Evolutionary conservation across 2,888 invertebrate species (phyloP).

Genomic region (Nemapogon koenigi): DNA sequence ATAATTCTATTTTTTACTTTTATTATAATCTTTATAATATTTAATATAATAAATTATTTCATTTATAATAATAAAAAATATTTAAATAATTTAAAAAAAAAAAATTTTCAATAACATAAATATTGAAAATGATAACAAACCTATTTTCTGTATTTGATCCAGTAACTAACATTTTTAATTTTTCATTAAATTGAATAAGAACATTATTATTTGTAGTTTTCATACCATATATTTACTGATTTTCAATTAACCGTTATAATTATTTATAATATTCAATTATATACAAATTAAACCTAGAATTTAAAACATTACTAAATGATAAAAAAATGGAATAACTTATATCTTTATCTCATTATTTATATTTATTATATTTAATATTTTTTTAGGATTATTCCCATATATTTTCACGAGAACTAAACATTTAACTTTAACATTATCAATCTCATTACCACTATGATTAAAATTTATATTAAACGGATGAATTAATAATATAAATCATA

Average conservation of each 20-base stretch:
- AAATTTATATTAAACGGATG: slow-evolving; percentile 71
- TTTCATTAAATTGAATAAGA: slow-evolving; percentile 68
- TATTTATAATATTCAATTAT: slow-evolving; percentile 54
- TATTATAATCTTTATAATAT: slow-evolving; percentile 40
- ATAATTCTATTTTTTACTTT: slow-evolving; percentile 30
- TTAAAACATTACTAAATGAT: slow-evolving; percentile 61
- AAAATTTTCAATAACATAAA: slow-evolving; percentile 64
- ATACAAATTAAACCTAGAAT: slow-evolving; percentile 57
- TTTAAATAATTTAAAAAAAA: slow-evolving; percentile 70
- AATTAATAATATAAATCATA: slow-evolving; percentile 66
- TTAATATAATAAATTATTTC: slow-evolving; percentile 62
- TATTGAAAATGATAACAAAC: slow-evolving; percentile 72
- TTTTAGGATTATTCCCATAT: slow-evolving; percentile 73
- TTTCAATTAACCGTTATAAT: slow-evolving; percentile 57
- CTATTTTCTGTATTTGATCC: slow-evolving; percentile 75
- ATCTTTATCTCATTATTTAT: slow-evolving; percentile 65
- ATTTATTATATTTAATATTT: slow-evolving; percentile 71
- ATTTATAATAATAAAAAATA: slow-evolving; percentile 47
- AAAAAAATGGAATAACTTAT: slow-evolving; percentile 55
- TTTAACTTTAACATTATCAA: slow-evolving; percentile 60
- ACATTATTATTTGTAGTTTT: slow-evolving; percentile 54
- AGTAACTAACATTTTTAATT: slow-evolving; percentile 49
- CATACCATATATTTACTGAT: slow-evolving; percentile 59
- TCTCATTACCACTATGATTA: slow-evolving; percentile 70
- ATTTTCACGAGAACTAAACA: slow-evolving; percentile 75